Percentiles rank a stretch among this genome's conserved stretches.
Conservation (phyloP, 2,113 vertebrate genomes). For the Lampris incognitus region DNA sequence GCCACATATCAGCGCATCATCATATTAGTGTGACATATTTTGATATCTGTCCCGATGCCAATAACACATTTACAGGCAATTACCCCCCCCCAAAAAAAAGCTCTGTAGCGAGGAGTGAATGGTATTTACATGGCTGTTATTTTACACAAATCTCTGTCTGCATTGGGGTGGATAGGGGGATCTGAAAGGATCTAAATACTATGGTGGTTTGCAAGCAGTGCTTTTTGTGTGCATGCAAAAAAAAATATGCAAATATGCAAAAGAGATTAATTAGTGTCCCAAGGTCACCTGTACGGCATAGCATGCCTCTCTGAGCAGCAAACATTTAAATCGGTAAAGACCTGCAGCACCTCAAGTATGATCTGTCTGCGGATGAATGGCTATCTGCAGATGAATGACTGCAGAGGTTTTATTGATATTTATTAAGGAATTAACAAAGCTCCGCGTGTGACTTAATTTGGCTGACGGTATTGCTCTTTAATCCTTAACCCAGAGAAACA, state of each 20-base stretch:
- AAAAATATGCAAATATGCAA: conserved; percentile 69
- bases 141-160: neutral
- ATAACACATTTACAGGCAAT: too few relatives aligned
- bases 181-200: conserved; percentile 39
- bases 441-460: conserved; percentile 50
- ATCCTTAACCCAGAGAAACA: conserved; percentile 42
- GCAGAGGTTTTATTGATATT: conserved; percentile 51
- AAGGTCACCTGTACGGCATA: conserved; percentile 61
- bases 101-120: too few relatives aligned
- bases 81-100: too few relatives aligned
- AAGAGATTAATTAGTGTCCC: conserved; percentile 68
- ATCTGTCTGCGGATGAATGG: conserved; percentile 7
- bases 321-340: conserved; percentile 18
- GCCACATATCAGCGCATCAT: too few relatives aligned
- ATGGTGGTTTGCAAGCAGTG: conserved; percentile 17
- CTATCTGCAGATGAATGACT: conserved; percentile 12
- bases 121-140: too few relatives aligned
- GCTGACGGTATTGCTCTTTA: conserved; percentile 53
- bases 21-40: too few relatives aligned
- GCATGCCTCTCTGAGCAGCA: conserved; percentile 6
- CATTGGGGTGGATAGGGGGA: conserved; percentile 18
- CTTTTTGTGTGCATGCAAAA: conserved; percentile 35
- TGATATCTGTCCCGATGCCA: too few relatives aligned
- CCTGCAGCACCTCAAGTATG: conserved; percentile 8
- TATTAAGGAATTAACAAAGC: conserved; percentile 58